Base-by-base conservation (phyloP, 2,797 vertebrate genomes). In the Ctenochaetus hawaiiensis region DNA sequence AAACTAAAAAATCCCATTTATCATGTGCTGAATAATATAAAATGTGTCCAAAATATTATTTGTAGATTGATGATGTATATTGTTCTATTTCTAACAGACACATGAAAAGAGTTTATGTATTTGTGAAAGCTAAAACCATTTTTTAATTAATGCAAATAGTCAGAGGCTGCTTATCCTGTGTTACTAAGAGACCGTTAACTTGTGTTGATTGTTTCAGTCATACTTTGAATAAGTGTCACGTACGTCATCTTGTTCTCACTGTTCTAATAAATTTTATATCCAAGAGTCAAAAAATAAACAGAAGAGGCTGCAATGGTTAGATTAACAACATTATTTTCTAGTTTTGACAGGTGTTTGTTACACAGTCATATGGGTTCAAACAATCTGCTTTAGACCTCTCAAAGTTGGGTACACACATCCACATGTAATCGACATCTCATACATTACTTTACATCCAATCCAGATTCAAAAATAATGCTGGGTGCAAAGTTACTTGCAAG, bases 1-100 rank as follows among this genome's bases (percentile, higher is more conserved):
- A 37, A 26, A 23, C 22, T 13, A 26, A 62, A 47, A 49, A 37
- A 34, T 4, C 16, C 43, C 37, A 16, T 44, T 45, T 7, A 2
- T 17, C 26, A 26, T 17, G 26, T 30, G 48, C 20, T 49, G 56
- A 39, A 61, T 63, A 72, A 20, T 44, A 16, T 52, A 62, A 20
- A 49, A 18, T 58, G 56, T 61, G 20, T 45, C 30, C 30, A 30
- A 13, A 67, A 80, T 67, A 53, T 72, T 68, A 81, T 61, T 73
- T 75, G 47, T 37, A 54, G 53, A 63, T 56, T 57, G 18, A 72
- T 75, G 13, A 39, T 48, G 20, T 61, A 43, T 67, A 60, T 48
- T 22, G 20, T 58, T 66, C 37, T 13, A 5, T 43, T 43, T 34
- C 68, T 8, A 57, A 18, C 61, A 67, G 18, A 59, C 45, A 22